These are phyloP conservation scores for Varanus salvator DNA, from an alignment of 2,113 vertebrate species.

Conservation along the genomic window DNA sequence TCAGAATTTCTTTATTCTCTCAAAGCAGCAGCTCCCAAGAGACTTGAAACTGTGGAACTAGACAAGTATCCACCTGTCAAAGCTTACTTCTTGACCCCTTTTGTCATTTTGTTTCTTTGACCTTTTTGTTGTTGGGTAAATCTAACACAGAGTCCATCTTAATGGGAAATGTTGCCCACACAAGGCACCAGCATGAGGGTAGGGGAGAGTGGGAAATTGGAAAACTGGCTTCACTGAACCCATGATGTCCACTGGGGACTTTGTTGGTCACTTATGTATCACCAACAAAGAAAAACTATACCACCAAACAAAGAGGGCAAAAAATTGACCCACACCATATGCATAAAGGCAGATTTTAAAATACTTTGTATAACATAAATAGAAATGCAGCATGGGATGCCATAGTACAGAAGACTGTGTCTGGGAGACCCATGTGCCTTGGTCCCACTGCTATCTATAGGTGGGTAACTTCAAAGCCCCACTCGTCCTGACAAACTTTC, in stretches of 20 bases:
- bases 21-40: neutral
- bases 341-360: too few species aligned
- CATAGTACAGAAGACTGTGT: too few species aligned
- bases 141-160: slow-evolving; percentile 2
- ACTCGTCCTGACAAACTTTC: too few species aligned
- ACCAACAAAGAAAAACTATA: too few species aligned
- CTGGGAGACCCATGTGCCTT: too few species aligned
- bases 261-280: neutral
- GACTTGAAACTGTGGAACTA: neutral
- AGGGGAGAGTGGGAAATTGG: neutral
- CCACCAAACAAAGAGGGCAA: too few species aligned
- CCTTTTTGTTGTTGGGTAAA: slow-evolving; percentile 40
- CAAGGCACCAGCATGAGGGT: neutral
- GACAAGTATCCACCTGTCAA: neutral
- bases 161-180: slow-evolving; percentile 5
- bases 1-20: slow-evolving; percentile 45
- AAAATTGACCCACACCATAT: too few species aligned
- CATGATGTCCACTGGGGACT: neutral
- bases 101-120: slow-evolving; percentile 28
- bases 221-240: neutral
- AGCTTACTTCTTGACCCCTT: slow-evolving; percentile 23
- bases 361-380: too few species aligned
- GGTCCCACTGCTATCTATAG: too few species aligned
- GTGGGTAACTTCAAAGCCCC: too few species aligned
- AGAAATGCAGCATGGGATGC: too few species aligned